Percentiles rank a stretch among this genome's conserved stretches.
Evolutionary conservation across 2,888 invertebrate genomes (phyloP).

Genomic region (Drosophila greeni): DNA sequence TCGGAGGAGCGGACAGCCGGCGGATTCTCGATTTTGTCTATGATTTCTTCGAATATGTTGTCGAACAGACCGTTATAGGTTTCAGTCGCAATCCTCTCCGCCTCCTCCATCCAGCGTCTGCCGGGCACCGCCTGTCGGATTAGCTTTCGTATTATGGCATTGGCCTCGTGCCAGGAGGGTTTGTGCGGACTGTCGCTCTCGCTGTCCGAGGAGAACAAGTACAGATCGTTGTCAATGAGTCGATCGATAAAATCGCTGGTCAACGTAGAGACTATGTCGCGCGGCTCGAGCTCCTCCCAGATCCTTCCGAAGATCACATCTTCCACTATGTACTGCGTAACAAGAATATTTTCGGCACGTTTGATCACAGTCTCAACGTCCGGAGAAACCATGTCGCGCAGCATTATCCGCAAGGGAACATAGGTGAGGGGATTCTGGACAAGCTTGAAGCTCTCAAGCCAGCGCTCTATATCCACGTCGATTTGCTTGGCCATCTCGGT

Average conservation of each 20-base stretch:
- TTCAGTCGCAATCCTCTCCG: constrained; percentile 63
- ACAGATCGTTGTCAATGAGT: constrained; percentile 69
- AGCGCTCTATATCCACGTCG: constrained; percentile 79
- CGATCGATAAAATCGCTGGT: constrained; percentile 68
- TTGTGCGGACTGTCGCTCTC: constrained; percentile 42
- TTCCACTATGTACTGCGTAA: constrained; percentile 68
- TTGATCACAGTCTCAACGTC: constrained; percentile 43
- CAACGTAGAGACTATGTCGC: constrained; percentile 57
- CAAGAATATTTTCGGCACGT: constrained; percentile 52
- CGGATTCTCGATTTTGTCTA: constrained; percentile 3
- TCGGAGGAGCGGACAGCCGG: background rate
- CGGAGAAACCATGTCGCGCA: constrained; percentile 60
- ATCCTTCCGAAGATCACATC: constrained; percentile 78
- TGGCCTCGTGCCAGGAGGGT: constrained; percentile 51
- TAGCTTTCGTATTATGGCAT: constrained; percentile 69
- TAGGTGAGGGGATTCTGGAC: constrained; percentile 68
- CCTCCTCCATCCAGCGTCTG: constrained; percentile 67
- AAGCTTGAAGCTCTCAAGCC: constrained; percentile 60
- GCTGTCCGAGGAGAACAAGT: constrained; percentile 62
- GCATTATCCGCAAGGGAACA: constrained; percentile 51
- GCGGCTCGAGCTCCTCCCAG: constrained; percentile 77
- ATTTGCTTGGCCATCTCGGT: constrained; percentile 81
- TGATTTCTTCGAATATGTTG: constrained; percentile 53
- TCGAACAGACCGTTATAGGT: constrained; percentile 60
- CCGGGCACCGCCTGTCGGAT: constrained; percentile 72